Conservation (phyloP, 2,888 invertebrate genomes). For the Tachina lurida region DNA sequence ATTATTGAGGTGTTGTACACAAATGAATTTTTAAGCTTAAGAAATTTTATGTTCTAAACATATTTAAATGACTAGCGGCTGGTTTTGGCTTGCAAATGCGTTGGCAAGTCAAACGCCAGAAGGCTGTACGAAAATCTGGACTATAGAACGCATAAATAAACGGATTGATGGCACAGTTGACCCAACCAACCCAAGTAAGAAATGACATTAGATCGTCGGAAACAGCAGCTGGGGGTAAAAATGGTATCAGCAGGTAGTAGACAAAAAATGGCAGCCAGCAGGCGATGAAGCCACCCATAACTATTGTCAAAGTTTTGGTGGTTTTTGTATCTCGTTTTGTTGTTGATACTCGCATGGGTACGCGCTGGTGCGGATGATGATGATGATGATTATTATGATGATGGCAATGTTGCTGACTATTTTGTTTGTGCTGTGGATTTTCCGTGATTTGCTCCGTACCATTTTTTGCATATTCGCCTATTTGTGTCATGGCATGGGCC, state of each 20-base stretch:
- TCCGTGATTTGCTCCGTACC: slow-evolving; percentile 67
- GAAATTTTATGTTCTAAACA: slow-evolving; percentile 77
- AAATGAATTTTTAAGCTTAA: no score
- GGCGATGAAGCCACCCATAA: slow-evolving; percentile 94
- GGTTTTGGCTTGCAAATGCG: slow-evolving; percentile 80
- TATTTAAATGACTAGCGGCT: slow-evolving; percentile 77
- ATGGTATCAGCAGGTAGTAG: slow-evolving; percentile 91
- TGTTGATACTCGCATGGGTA: slow-evolving; percentile 86
- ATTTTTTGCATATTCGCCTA: slow-evolving; percentile 54
- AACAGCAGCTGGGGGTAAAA: slow-evolving; percentile 86
- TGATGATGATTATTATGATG: slow-evolving; percentile 70
- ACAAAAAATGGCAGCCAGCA: slow-evolving; percentile 96
- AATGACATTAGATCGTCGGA: slow-evolving; percentile 88
- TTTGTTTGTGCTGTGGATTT: slow-evolving; percentile 50
- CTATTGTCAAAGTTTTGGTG: slow-evolving; percentile 92
- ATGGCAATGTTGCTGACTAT: slow-evolving; percentile 62
- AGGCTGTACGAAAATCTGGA: slow-evolving; percentile 92
- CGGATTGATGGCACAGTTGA: slow-evolving; percentile 94
- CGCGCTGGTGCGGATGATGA: slow-evolving; percentile 76
- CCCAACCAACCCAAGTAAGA: slow-evolving; percentile 94
- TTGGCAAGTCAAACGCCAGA: slow-evolving; percentile 89
- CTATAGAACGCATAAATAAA: slow-evolving; percentile 96
- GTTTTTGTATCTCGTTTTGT: slow-evolving; percentile 92
- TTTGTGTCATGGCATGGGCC: slow-evolving; percentile 62
- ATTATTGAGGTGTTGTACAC: neutral